Percentiles rank a stretch among this genome's conserved stretches.
Evolutionary conservation across 2,797 vertebrate genomes (phyloP).

Genomic region (Pseudomugil tenellus): DNA sequence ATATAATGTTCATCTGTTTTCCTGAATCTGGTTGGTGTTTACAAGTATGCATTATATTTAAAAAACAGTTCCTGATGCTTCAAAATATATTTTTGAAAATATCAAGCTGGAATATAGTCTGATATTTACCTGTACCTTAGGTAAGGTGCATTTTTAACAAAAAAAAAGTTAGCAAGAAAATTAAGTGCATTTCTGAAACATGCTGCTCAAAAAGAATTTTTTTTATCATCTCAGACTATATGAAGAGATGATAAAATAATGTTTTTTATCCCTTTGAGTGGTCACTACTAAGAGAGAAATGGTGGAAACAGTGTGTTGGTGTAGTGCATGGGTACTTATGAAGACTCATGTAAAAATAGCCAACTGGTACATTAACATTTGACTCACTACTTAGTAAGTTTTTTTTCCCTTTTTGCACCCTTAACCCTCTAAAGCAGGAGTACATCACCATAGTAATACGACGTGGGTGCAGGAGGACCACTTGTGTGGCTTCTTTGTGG

Average conservation of each 20-base stretch:
- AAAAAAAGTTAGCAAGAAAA: neutral
- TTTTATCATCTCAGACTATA: neutral
- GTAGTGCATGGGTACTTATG: conserved; percentile 13
- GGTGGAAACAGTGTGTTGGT: conserved; percentile 9
- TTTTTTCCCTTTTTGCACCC: conserved; percentile 18
- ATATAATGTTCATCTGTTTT: neutral
- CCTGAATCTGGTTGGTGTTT: neutral
- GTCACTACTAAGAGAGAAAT: conserved; percentile 8
- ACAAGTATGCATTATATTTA: neutral
- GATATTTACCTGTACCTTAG: too few species aligned
- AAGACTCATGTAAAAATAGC: conserved; percentile 40
- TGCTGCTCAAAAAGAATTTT: neutral
- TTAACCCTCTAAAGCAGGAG: conserved; percentile 31
- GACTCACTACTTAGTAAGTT: conserved; percentile 25
- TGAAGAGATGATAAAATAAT: neutral
- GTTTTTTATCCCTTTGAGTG: neutral
- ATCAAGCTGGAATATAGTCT: too few species aligned
- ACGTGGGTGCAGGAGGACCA: conserved; percentile 52
- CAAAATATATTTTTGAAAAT: too few species aligned
- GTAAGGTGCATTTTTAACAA: too few species aligned
- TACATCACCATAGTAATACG: conserved; percentile 48
- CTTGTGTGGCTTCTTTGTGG: conserved; percentile 61
- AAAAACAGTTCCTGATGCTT: too few species aligned
- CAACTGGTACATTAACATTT: conserved; percentile 17
- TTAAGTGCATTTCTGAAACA: neutral